Base-by-base conservation (phyloP, 2,888 invertebrate species). In the Diarsia mendica region DNA sequence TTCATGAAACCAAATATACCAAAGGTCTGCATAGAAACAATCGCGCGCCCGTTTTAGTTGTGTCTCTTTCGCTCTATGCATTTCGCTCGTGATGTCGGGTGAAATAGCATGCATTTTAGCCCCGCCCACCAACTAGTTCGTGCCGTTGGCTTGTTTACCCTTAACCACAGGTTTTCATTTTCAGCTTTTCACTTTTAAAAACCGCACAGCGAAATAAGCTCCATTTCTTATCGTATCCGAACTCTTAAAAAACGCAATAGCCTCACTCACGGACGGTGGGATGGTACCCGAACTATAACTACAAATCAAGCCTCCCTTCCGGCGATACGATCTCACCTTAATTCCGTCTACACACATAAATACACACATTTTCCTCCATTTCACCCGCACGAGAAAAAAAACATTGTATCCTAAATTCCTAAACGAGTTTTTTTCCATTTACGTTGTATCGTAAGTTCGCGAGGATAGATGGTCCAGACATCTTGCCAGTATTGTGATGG, bases 291-390 rank as follows among this genome's bases (percentile, higher is more conserved):
- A 28, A 46, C 73, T 51, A 73, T 65, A 49, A 28, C 55, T 49
- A 75, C 44, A 75, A 60, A 75, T 67, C 58, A 75, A n/a, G 49
- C 28, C 49, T 28, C 44, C 58, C 13, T 28, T 15, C 15, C 10
- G 6, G 3, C 20, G 13, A 51, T 51, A 60, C 1, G 11, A 51
- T 46, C 67, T 5, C 60, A 67, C 71, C 51, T 65, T 58, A 70
- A 71, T 64, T 53, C 51, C 23, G 15, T 48, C 39, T 28, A 49
- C 28, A 48, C 46, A 13, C 33, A 79, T 53, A 44, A 68, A 79
- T 33, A 61, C 48, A 44, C 51, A 10, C 53, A 39, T 55, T 79
- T 74, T 69, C 60, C 49, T 61, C 46, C 28, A 76, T 76, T 61
- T 48, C 61, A 1, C 23, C 8, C 15, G 15, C 15, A 4, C 4